Conservation (phyloP, 2,888 invertebrate species). For the Aspidiotus destructor region DNA sequence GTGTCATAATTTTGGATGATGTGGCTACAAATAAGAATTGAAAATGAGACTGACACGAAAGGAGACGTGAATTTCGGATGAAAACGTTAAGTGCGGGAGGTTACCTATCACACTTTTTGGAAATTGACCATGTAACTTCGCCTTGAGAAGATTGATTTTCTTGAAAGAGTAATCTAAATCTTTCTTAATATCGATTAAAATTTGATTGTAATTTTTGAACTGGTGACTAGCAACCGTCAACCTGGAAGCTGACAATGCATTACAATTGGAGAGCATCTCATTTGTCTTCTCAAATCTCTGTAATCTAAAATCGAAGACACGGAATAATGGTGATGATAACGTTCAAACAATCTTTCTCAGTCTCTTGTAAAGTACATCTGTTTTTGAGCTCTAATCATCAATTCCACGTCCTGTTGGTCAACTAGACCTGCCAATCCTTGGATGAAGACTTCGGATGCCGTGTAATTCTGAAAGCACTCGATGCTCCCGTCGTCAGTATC, state of each 20-base stretch:
- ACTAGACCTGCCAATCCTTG: slow-evolving; percentile 85
- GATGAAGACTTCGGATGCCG: slow-evolving; percentile 84
- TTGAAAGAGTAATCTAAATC: slow-evolving; percentile 91
- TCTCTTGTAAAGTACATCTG: slow-evolving; percentile 60
- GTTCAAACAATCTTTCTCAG: too few relatives aligned
- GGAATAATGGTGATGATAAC: not conserved
- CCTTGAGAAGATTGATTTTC: slow-evolving; percentile 73
- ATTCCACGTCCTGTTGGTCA: slow-evolving; percentile 80
- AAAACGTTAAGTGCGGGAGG: not conserved
- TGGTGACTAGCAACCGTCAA: slow-evolving; percentile 76
- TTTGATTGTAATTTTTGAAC: slow-evolving; percentile 79
- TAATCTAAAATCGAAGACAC: slow-evolving; percentile 52
- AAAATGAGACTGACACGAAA: not conserved
- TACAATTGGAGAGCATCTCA: slow-evolving; percentile 96
- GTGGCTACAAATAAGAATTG: not conserved
- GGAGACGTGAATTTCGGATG: not conserved
- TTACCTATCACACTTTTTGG: slow-evolving; percentile 47
- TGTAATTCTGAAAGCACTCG: slow-evolving; percentile 81
- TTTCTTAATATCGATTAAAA: slow-evolving; percentile 82
- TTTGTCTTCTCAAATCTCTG: slow-evolving; percentile 97
- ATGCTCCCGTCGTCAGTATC: slow-evolving; percentile 53
- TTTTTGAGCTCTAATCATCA: slow-evolving; percentile 81
- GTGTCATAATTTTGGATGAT: not conserved
- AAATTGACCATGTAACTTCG: slow-evolving; percentile 52
- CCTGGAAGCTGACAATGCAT: slow-evolving; percentile 80